A percentile compares a stretch with the other conserved stretches of the same genome.
Conservation (phyloP, 2,888 invertebrate species). For the Callyntrura guangdongensis region DNA sequence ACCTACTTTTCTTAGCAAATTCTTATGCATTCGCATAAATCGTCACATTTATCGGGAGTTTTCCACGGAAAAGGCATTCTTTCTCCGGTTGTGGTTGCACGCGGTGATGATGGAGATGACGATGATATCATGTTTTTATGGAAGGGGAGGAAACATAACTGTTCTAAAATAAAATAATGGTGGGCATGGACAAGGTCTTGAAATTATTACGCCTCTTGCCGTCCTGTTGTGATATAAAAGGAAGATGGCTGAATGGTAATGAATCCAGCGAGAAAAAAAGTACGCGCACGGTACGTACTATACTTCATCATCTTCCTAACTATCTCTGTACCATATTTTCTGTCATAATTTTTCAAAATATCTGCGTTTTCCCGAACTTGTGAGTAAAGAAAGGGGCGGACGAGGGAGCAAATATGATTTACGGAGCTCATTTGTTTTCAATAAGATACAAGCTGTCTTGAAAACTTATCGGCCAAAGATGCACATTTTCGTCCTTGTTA, state of each 20-base stretch:
- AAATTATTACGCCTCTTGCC: constrained; percentile 19
- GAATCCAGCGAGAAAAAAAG: constrained; percentile 3
- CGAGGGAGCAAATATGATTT: constrained; percentile 73
- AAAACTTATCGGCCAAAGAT: constrained; percentile 6
- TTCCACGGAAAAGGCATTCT: not conserved
- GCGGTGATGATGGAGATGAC: not conserved
- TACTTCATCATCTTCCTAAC: constrained; percentile 25
- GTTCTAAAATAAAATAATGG: not conserved
- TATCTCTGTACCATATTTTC: constrained; percentile 48
- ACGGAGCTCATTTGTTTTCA: constrained; percentile 76
- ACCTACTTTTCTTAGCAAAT: constrained; percentile 57
- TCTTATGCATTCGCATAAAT: not conserved
- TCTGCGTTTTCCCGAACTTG: constrained; percentile 56
- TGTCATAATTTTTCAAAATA: constrained; percentile 72
- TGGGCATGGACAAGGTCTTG: constrained; percentile 31
- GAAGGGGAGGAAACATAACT: not conserved
- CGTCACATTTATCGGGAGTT: constrained; percentile 21
- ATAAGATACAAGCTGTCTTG: constrained; percentile 65
- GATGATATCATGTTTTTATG: constrained; percentile 20
- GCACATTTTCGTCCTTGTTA: not conserved
- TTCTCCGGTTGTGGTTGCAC: not conserved
- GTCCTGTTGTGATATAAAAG: constrained; percentile 8
- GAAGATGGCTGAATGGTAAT: constrained; percentile 40
- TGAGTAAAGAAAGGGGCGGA: constrained; percentile 70
- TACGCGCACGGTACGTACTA: not conserved